Percentiles rank a stretch among this genome's conserved stretches.
These are phyloP conservation scores for Chiroxiphia lanceolata DNA, from an alignment of 2,797 vertebrate genomes.

Conservation along the genomic window DNA sequence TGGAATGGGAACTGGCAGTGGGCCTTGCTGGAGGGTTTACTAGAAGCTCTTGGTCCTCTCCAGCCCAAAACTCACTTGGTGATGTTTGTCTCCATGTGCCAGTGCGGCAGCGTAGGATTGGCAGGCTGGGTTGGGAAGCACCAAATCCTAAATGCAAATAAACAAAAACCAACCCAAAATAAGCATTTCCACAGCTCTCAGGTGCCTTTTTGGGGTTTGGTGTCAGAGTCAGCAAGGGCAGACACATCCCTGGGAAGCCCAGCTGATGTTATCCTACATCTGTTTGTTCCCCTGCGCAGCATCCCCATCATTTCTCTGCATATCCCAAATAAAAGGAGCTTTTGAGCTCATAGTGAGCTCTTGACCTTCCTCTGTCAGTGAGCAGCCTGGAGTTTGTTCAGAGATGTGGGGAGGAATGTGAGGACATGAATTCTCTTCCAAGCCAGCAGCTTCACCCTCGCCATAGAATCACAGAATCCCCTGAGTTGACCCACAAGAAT, in stretches of 20 bases:
- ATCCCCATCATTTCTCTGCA: rapidly evolving
- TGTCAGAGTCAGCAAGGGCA: not conserved
- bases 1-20: not conserved
- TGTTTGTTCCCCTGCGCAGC: not conserved
- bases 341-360: not conserved
- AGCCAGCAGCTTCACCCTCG: not conserved
- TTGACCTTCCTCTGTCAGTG: not conserved
- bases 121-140: not conserved
- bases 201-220: not conserved
- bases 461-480: not conserved
- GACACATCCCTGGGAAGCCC: not conserved
- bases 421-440: not conserved
- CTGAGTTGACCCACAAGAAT: not conserved
- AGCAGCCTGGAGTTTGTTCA: not conserved
- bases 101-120: not conserved
- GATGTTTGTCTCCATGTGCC: not conserved
- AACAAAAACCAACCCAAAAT: not conserved
- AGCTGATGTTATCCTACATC: not conserved
- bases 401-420: not conserved
- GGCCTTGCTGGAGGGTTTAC: not conserved
- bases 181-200: not conserved
- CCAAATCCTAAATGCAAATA: not conserved
- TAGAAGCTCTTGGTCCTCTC: not conserved
- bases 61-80: not conserved
- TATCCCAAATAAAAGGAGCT: not conserved